Percentiles rank a stretch among this genome's conserved stretches.
phyloP scores from a whole-genome alignment of 2,113 vertebrate genomes.

The Psittacara wagleri region DNA sequence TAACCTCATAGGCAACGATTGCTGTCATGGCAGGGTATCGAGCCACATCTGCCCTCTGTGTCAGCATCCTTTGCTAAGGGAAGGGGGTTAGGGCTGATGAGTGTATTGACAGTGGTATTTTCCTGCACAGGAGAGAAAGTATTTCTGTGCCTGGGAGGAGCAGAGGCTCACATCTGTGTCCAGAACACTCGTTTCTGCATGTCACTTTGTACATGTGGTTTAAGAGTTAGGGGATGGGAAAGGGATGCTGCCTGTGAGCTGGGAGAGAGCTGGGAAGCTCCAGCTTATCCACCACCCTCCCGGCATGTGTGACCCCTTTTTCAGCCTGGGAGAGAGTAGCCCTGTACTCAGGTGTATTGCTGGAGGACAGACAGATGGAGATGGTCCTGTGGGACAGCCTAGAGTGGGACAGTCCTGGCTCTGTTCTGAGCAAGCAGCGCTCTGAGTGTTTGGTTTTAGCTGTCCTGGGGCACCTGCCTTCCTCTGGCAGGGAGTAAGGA shows the following conservation, averaged over 20 bases:
- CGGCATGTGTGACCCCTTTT: not conserved
- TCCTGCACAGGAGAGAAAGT: not conserved
- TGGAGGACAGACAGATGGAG: no score
- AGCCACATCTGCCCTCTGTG: not conserved
- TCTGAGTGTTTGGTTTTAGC: not conserved
- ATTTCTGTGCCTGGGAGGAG: not conserved
- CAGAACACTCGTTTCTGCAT: not conserved
- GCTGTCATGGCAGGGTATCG: rapidly evolving
- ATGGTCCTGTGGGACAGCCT: not conserved
- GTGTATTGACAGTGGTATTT: not conserved
- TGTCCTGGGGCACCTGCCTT: not conserved
- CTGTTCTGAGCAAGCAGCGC: not conserved
- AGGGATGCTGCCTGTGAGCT: not conserved
- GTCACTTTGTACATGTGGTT: not conserved
- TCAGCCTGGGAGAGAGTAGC: not conserved
- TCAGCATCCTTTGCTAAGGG: not conserved
- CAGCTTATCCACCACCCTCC: rapidly evolving
- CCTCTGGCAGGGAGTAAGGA: not conserved
- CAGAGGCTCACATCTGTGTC: not conserved
- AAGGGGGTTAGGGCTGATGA: not conserved
- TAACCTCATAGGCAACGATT: not conserved
- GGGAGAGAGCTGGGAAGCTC: not conserved
- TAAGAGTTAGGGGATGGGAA: not conserved
- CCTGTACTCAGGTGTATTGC: not conserved
- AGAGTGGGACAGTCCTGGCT: not conserved